Base-by-base conservation (phyloP, 2,888 invertebrate genomes). In the Meta bourneti region DNA sequence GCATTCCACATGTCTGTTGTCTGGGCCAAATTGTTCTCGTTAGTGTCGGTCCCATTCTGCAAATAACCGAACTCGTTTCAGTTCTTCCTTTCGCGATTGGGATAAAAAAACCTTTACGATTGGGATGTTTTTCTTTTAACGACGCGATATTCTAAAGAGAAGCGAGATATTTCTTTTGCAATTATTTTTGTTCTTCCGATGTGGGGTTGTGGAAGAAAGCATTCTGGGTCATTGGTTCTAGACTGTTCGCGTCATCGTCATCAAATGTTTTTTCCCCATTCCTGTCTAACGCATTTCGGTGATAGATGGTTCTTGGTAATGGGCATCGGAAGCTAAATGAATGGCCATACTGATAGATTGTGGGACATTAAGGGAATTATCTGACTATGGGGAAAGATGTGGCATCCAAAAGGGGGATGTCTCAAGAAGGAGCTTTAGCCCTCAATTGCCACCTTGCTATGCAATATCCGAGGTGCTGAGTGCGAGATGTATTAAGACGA, bases 321-420 rank as follows among this genome's bases (percentile, higher is more conserved):
- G n/a, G 79, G n/a, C 54, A 54, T 79, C 19, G 54, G 20, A 13
- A 11, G 61, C 7, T 20, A 20, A 61, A 34, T 80, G 61, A 80
- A 80, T 20, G 79, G 13, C 51, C 20, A 11, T 6, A 11, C 51
- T 77, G 77, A 77, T 77, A 2, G 77, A 77, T 77, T 77, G 19
- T 2, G 2, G n/a, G 51, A 51, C 77, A 80, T 80, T 80, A 80
- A 34, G 13, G 5, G 20, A 54, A 80, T 61, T 54, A 20, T 80
- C 34, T 20, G 13, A 77, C 13, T 61, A 61, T 61, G 16, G 61
- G 8, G 61, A 16, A 61, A 16, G 61, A 34, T 34, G 34, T 34
- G 34, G 34, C 34, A 34, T 34, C 34, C 1, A 34, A 4, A 34
- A 34, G 34, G 34, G 34, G 72, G 34, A 20, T 72, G 34, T 19